These are phyloP conservation scores for Thereva nobilitata DNA, from an alignment of 2,888 invertebrate species.

Conservation along the genomic window DNA sequence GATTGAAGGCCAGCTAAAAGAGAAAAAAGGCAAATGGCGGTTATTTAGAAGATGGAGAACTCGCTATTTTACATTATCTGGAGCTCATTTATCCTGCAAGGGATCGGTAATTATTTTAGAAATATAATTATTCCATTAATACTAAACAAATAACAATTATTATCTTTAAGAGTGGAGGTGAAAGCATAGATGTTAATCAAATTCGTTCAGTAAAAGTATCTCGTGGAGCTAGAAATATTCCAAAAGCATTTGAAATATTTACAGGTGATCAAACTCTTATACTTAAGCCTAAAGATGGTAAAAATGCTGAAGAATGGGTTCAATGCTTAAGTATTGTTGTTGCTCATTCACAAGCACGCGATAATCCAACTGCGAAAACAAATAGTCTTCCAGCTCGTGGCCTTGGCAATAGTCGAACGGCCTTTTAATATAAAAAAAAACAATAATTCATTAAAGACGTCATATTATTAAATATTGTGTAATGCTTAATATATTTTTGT, in stretches of 20 bases:
- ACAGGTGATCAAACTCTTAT: slow-evolving; percentile 90
- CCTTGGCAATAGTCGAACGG: slow-evolving; percentile 27
- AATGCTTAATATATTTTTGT: not conserved
- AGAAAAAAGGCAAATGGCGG: slow-evolving; percentile 91
- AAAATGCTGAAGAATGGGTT: slow-evolving; percentile 95
- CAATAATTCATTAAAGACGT: not conserved
- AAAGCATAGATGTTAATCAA: slow-evolving; percentile 88
- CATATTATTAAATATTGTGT: not conserved
- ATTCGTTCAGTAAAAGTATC: slow-evolving; percentile 94
- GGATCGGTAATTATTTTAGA: slow-evolving; percentile 68
- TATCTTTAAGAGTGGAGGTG: slow-evolving; percentile 74
- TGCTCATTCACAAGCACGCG: slow-evolving; percentile 67
- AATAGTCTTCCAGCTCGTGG: slow-evolving; percentile 58
- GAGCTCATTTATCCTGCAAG: slow-evolving; percentile 86
- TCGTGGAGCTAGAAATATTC: slow-evolving; percentile 86
- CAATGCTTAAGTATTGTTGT: slow-evolving; percentile 93
- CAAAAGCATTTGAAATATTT: slow-evolving; percentile 96
- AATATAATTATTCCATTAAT: not conserved
- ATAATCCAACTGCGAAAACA: slow-evolving; percentile 57
- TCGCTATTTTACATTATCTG: slow-evolving; percentile 90
- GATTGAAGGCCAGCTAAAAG: slow-evolving; percentile 87
- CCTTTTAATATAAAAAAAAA: not conserved
- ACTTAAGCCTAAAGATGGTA: slow-evolving; percentile 91
- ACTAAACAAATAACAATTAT: not conserved
- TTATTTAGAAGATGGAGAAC: slow-evolving; percentile 91